Base-by-base conservation (phyloP, 2,113 vertebrate genomes). In the Pseudorectes ferrugineus region DNA sequence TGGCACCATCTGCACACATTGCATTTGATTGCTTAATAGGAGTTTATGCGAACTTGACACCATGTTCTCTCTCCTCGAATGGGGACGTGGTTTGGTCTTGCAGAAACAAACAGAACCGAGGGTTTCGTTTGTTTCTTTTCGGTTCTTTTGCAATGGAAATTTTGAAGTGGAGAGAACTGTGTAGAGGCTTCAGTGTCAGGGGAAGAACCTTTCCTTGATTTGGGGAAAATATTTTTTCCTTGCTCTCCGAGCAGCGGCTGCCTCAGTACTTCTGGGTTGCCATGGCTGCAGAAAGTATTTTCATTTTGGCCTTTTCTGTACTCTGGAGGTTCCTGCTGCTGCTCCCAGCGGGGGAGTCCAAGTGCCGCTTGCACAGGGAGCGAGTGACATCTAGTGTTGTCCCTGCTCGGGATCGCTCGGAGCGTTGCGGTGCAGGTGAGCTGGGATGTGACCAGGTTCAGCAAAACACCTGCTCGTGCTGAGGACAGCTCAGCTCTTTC, bases 321-420 rank as follows among this genome's bases (percentile, higher is more conserved):
- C 86, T 74, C 80, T 38, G 88, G 85, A 94, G 93, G 31, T 75
- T 77, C 75, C 82, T 72, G 71, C 33, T 59, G 92, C 66, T 70
- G 92, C 73, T 97, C 55, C 66, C 89, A 4, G 38, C 28, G 70
- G 82, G 71, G 74, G 90, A 87, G 84, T 48, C 51, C 84, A 14
- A 65, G 79, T 12, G 40, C 66, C 3, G 63, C 89, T 96, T 68
- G n/a, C 70, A 29, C 93, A 83, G 86, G 93, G 65, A 33, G 49
- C 96, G 88, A 94, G 96, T 89, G 95, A 73, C 98, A 97, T 92
- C 98, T 98, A 97, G 96, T 90, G 97, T 95, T 93, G 62, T 66
- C 75, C 42, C 59, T 19, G 43, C 72, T 63, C 4, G 65, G 91
- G 87, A 36, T 38, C 11, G 2, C 85, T 49, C 1, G 0, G 51